These are phyloP conservation scores for Ceratosolen solmsi DNA, from an alignment of 1,140 invertebrate genomes.

Conservation along the genomic window DNA sequence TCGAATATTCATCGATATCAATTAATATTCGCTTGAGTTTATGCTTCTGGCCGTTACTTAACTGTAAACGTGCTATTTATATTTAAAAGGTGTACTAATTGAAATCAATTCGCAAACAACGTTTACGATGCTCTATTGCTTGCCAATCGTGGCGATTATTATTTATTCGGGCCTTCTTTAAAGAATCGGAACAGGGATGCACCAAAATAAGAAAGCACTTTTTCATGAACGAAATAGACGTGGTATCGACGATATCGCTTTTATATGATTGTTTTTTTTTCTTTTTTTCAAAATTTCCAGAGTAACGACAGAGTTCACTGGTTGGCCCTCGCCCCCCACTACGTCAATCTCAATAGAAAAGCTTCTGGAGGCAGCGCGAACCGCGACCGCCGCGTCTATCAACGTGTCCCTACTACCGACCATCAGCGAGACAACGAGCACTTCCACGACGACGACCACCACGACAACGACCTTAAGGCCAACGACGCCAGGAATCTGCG, in stretches of 20 bases:
- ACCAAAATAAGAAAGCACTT: too few species aligned
- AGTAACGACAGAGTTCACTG: slow-evolving; percentile 89
- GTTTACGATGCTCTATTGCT: too few species aligned
- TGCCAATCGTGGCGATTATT: too few species aligned
- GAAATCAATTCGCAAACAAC: too few species aligned
- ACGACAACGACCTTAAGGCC: slow-evolving; percentile 84
- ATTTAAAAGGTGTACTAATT: background rate
- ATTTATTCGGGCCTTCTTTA: too few species aligned
- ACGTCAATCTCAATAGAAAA: slow-evolving; percentile 89
- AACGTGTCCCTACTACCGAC: slow-evolving; percentile 64
- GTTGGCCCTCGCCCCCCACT: slow-evolving; percentile 89
- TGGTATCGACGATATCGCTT: too few species aligned
- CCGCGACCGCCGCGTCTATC: slow-evolving; percentile 74
- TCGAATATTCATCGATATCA: background rate
- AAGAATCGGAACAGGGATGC: too few species aligned
- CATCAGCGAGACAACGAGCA: slow-evolving; percentile 66
- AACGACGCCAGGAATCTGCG: slow-evolving; percentile 87
- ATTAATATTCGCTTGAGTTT: background rate
- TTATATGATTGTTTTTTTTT: too few species aligned
- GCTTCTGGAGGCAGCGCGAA: slow-evolving; percentile 81
- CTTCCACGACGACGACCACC: slow-evolving; percentile 82
- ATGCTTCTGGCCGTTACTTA: background rate
- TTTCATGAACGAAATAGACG: slow-evolving; percentile 2
- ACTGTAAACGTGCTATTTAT: background rate
- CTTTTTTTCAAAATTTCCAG: slow-evolving; percentile 67